Evolutionary conservation across 2,888 invertebrate species (phyloP).

Genomic region (Stegana nigrithorax): DNA sequence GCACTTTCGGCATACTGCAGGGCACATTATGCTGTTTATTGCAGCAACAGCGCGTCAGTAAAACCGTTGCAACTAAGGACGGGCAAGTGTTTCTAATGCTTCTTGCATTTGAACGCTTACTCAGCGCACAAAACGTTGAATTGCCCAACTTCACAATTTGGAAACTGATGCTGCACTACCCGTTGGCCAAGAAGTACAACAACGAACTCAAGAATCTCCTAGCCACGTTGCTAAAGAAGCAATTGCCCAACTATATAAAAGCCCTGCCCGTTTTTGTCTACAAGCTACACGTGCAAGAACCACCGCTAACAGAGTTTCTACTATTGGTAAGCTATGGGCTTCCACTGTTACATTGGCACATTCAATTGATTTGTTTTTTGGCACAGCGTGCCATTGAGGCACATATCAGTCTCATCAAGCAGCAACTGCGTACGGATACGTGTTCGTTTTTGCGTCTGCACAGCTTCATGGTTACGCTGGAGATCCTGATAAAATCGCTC

Average conservation of each 20-base stretch:
- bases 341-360: too few relatives aligned
- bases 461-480: too few relatives aligned
- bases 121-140: background rate
- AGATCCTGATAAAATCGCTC: too few relatives aligned
- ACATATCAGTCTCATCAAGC: too few relatives aligned
- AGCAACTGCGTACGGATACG: too few relatives aligned
- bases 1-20: background rate
- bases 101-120: background rate
- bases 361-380: too few relatives aligned
- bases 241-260: background rate
- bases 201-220: background rate
- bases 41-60: background rate
- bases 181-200: background rate
- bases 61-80: background rate
- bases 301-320: background rate
- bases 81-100: background rate
- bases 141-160: background rate
- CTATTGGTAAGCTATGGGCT: background rate
- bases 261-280: background rate
- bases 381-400: too few relatives aligned
- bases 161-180: background rate
- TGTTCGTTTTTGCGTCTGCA: too few relatives aligned
- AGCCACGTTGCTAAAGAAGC: background rate
- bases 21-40: background rate
- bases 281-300: background rate